A percentile compares a stretch with the other conserved stretches of the same genome.
Conservation (phyloP, 2,113 vertebrate species). For the Corythoichthys haematopterus region DNA sequence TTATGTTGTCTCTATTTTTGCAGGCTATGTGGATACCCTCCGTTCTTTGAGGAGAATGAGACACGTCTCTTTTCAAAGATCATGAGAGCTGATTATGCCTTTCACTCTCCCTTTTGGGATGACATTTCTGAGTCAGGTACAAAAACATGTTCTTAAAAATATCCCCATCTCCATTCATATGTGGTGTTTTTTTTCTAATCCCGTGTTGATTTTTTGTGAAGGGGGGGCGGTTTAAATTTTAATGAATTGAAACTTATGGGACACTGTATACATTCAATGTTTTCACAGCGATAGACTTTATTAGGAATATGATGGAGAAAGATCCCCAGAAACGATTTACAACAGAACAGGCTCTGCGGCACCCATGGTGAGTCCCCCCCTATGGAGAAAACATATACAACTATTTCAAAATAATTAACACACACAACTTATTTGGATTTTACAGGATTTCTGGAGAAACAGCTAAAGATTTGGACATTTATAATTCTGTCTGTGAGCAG, state of each 20-base stretch:
- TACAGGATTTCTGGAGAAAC: constrained; percentile 86
- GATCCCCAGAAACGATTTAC: constrained; percentile 79
- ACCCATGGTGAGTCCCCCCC: constrained; percentile 80
- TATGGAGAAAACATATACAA: background rate
- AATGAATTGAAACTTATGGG: background rate
- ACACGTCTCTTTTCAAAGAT: constrained; percentile 89
- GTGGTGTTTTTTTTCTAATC: too few species aligned
- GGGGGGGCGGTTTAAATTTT: background rate
- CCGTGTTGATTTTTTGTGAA: too few species aligned
- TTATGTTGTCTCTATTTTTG: background rate
- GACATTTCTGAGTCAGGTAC: constrained; percentile 90
- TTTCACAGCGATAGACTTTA: constrained; percentile 86
- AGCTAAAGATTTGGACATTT: constrained; percentile 83
- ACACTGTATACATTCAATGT: constrained; percentile 4
- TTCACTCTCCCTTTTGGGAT: constrained; percentile 93
- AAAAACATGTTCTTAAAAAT: background rate
- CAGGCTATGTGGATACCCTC: constrained; percentile 92
- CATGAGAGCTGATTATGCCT: constrained; percentile 86
- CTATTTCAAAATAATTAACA: background rate
- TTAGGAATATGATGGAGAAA: constrained; percentile 85
- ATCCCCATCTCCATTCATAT: background rate
- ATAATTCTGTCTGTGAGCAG: constrained; percentile 84
- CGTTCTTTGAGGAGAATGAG: constrained; percentile 91
- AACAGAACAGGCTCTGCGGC: constrained; percentile 82
- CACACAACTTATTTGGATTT: background rate